phyloP scores from a whole-genome alignment of 37 sponge, comb jelly and placozoan genomes.

The Lycopodina hypogea region DNA sequence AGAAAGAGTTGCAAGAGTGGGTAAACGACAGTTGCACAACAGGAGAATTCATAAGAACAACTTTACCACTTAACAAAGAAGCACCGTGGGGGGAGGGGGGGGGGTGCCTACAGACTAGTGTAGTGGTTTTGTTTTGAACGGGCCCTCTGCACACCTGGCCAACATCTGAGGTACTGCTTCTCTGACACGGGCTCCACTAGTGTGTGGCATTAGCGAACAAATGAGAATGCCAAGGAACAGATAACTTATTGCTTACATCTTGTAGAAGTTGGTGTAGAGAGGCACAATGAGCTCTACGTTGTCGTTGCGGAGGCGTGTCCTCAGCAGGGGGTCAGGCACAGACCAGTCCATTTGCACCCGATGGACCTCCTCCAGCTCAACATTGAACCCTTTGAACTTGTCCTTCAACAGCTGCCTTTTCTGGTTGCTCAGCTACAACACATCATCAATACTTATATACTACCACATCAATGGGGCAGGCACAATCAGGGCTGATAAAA shows the following conservation, averaged over 20 bases:
- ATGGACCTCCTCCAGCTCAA: slow-evolving; percentile 80
- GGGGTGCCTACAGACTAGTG: no score
- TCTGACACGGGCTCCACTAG: no score
- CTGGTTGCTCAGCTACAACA: slow-evolving; percentile 53
- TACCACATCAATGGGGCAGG: not conserved
- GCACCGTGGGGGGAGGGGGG: no score
- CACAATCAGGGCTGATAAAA: not conserved
- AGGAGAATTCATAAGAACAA: no score
- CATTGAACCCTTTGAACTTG: slow-evolving; percentile 92
- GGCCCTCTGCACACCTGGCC: no score
- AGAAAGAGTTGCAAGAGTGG: no score
- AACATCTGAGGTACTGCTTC: no score
- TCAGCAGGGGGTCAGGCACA: slow-evolving; percentile 73
- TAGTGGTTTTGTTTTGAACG: no score
- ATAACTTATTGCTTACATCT: slow-evolving; percentile 59
- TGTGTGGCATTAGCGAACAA: no score
- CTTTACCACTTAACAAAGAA: no score
- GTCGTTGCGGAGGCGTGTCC: slow-evolving; percentile 49
- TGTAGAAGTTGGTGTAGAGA: slow-evolving; percentile 61
- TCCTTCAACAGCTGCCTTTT: slow-evolving; percentile 79
- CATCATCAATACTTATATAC: not conserved
- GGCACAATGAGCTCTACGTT: slow-evolving; percentile 63
- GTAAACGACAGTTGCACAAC: no score
- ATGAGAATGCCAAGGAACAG: no score
- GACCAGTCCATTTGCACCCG: slow-evolving; percentile 77